Conservation (phyloP, 2,888 invertebrate genomes). For the Drosophila ochracea region DNA sequence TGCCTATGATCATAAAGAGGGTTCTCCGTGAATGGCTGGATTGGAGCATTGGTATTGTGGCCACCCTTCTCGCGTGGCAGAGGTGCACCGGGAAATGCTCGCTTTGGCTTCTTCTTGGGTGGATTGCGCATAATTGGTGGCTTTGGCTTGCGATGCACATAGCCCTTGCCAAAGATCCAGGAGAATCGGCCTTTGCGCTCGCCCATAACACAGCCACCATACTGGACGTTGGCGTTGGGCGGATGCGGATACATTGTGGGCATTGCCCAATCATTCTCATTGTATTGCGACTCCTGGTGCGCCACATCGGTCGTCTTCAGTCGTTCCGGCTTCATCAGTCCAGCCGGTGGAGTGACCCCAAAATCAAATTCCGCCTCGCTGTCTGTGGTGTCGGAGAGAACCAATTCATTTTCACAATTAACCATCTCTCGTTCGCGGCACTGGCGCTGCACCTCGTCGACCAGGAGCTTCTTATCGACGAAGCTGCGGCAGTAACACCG, state of each 20-base stretch:
- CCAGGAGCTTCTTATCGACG: conserved; percentile 85
- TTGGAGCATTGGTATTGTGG: conserved; percentile 10
- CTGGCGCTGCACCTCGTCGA: conserved; percentile 86
- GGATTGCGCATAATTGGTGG: conserved; percentile 51
- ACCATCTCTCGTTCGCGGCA: conserved; percentile 67
- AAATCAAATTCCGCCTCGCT: conserved; percentile 89
- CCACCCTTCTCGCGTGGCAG: conserved; percentile 43
- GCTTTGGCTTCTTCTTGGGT: conserved; percentile 38
- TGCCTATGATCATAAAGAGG: conserved; percentile 10
- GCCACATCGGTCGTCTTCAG: conserved; percentile 85
- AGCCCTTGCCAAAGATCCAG: conserved; percentile 68
- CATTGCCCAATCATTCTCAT: conserved; percentile 86
- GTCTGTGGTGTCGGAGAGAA: conserved; percentile 83
- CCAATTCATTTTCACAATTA: conserved; percentile 66
- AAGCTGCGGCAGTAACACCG: conserved; percentile 82
- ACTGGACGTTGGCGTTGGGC: conserved; percentile 74
- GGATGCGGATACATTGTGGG: conserved; percentile 70
- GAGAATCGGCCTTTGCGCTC: conserved; percentile 57
- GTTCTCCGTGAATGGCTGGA: neutral
- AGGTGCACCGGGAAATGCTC: neutral
- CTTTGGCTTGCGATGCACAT: conserved; percentile 54
- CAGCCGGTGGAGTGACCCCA: conserved; percentile 90
- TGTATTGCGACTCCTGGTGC: conserved; percentile 88
- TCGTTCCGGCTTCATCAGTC: conserved; percentile 88
- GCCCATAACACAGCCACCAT: conserved; percentile 73